Evolutionary conservation across 2,113 vertebrate genomes (phyloP).

Genomic region (Pagrus major): DNA sequence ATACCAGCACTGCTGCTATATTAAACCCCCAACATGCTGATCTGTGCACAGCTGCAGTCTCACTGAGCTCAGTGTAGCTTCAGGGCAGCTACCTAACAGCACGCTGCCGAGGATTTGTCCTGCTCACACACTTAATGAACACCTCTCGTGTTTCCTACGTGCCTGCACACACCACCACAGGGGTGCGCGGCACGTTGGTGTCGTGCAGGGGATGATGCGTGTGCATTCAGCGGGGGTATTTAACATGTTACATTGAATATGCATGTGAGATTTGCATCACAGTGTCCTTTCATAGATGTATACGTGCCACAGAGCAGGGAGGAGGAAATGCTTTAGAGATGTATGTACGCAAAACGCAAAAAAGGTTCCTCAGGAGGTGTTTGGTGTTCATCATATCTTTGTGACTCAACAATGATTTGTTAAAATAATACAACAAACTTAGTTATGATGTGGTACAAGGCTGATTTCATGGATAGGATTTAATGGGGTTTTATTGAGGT

Average conservation of each 20-base stretch:
- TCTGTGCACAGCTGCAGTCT: slow-evolving; percentile 32
- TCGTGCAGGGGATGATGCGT: slow-evolving; percentile 15
- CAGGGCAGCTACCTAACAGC: slow-evolving; percentile 25
- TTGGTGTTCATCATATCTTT: background rate
- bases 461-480: background rate
- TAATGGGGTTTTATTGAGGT: background rate
- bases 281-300: background rate
- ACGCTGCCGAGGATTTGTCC: slow-evolving; percentile 14
- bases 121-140: background rate
- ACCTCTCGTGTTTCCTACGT: background rate
- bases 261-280: slow-evolving; percentile 31
- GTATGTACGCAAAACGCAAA: background rate
- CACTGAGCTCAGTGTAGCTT: slow-evolving; percentile 5
- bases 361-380: background rate
- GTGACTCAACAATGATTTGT: background rate
- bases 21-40: slow-evolving; percentile 28
- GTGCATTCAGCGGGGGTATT: slow-evolving; percentile 6
- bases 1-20: background rate
- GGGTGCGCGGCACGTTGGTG: background rate
- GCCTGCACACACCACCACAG: slow-evolving; percentile 3
- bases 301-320: background rate
- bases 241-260: slow-evolving; percentile 30
- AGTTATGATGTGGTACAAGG: background rate
- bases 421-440: background rate
- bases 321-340: background rate